phyloP scores from a whole-genome alignment of 1,140 invertebrate species.

The Tigriopus japonicus region DNA sequence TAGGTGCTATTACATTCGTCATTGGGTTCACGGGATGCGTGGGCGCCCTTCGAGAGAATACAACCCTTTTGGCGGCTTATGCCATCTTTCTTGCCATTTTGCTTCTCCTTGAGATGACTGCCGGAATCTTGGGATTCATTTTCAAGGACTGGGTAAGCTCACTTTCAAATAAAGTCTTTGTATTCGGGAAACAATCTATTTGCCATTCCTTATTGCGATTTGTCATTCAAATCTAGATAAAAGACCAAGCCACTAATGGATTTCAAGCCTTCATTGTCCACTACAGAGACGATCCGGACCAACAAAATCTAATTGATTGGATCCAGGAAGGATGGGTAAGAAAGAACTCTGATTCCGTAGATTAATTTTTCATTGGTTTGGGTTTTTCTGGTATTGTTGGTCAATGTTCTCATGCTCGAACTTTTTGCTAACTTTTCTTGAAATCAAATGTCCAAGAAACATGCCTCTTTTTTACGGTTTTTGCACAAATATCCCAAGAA shows the following conservation, averaged over 20 bases:
- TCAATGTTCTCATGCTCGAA: too few species aligned
- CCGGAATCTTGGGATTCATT: slow-evolving; percentile 76
- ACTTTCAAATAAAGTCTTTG: too few species aligned
- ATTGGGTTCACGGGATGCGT: slow-evolving; percentile 78
- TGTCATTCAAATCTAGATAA: too few species aligned
- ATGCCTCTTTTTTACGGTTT: too few species aligned
- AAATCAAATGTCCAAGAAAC: too few species aligned
- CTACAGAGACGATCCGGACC: slow-evolving; percentile 90
- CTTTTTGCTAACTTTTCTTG: too few species aligned
- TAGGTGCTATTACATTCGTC: slow-evolving; percentile 69
- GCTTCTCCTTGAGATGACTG: slow-evolving; percentile 68
- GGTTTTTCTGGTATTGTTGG: too few species aligned
- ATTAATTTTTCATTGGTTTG: neutral
- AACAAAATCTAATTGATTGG: slow-evolving; percentile 96
- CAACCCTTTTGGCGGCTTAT: slow-evolving; percentile 75
- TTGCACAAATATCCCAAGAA: too few species aligned
- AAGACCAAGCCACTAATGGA: slow-evolving; percentile 70
- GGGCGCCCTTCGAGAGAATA: slow-evolving; percentile 43
- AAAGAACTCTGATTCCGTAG: neutral
- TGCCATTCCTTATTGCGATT: too few species aligned
- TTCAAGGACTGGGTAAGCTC: slow-evolving; percentile 76
- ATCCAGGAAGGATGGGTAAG: slow-evolving; percentile 90
- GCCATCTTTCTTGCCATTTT: slow-evolving; percentile 75
- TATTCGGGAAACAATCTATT: too few species aligned
- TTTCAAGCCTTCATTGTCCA: slow-evolving; percentile 84